Conservation (phyloP, 2,113 vertebrate species). For the Eclectus roratus region DNA sequence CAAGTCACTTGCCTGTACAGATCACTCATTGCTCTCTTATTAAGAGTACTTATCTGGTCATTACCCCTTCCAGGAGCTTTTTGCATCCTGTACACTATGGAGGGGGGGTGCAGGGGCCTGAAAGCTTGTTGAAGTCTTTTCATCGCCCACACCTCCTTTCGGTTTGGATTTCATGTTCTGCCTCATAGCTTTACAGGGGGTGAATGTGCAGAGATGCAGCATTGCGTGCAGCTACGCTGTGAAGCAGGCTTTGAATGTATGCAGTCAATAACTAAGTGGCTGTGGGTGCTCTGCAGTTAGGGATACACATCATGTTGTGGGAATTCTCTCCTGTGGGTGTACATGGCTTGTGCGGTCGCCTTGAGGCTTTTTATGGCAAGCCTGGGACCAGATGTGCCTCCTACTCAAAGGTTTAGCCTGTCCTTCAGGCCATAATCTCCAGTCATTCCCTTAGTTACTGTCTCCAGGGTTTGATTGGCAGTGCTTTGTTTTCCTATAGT, state of each 20-base stretch:
- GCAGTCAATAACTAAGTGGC: neutral
- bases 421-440: neutral
- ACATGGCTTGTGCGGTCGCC: neutral
- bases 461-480: neutral
- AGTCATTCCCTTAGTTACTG: neutral
- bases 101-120: neutral
- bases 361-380: neutral
- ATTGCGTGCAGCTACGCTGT: neutral
- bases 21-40: neutral
- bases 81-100: rapidly evolving
- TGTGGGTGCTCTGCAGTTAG: neutral
- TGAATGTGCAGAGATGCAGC: neutral
- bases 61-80: neutral
- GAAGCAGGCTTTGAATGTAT: neutral
- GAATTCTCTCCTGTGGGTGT: neutral
- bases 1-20: neutral
- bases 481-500: neutral
- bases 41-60: neutral
- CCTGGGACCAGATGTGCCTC: neutral
- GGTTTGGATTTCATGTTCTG: neutral
- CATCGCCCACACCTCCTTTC: neutral
- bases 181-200: neutral
- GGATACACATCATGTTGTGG: neutral
- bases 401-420: neutral
- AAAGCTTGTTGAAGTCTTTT: neutral